These are phyloP conservation scores for Isotomurus palustris DNA, from an alignment of 2,888 invertebrate species.

Conservation along the genomic window DNA sequence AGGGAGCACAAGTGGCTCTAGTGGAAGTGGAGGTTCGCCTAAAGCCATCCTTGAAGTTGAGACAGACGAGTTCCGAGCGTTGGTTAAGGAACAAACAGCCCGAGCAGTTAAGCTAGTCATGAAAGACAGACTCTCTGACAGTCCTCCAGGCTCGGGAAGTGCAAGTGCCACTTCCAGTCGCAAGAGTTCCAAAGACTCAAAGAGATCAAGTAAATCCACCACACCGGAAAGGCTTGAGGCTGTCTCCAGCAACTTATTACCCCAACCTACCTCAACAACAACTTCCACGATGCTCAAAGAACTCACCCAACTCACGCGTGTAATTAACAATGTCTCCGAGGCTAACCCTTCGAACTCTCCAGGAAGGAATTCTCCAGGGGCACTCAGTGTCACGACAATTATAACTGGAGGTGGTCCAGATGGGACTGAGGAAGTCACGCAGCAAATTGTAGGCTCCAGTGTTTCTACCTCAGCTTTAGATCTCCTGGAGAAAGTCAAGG, in stretches of 20 bases:
- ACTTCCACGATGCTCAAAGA: too few species aligned
- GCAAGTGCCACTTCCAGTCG: too few species aligned
- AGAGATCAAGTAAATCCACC: too few species aligned
- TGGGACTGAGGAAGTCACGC: background rate
- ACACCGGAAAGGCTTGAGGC: too few species aligned
- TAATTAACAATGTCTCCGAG: too few species aligned
- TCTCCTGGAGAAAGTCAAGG: background rate
- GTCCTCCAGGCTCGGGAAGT: background rate
- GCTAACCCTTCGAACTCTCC: too few species aligned
- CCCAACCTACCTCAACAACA: too few species aligned
- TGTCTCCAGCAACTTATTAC: too few species aligned
- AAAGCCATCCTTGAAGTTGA: constrained; percentile 8
- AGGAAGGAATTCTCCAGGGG: too few species aligned
- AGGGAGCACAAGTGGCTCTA: too few species aligned
- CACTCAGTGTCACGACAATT: background rate
- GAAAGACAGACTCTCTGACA: constrained; percentile 20
- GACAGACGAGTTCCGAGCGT: constrained; percentile 24
- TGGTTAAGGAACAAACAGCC: constrained; percentile 30
- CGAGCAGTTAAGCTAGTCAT: constrained; percentile 28
- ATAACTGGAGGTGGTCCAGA: background rate
- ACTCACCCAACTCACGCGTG: too few species aligned
- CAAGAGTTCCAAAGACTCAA: too few species aligned
- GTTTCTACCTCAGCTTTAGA: background rate
- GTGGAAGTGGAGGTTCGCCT: background rate
- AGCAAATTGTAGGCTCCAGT: background rate